Base-by-base conservation (phyloP, 2,888 invertebrate genomes). In the Apodemia mormo region DNA sequence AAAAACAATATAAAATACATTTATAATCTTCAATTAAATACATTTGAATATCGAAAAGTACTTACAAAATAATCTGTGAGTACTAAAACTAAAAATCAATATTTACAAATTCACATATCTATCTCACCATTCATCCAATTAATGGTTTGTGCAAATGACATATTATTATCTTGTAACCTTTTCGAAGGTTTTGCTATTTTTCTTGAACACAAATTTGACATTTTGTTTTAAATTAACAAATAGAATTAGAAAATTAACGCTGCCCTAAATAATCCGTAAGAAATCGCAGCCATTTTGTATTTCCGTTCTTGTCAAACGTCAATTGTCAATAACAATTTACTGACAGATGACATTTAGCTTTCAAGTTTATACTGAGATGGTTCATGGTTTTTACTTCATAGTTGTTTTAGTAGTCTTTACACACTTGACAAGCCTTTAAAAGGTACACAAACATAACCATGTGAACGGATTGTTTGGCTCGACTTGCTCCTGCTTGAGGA, bases 51-150 rank as follows among this genome's bases (percentile, higher is more conserved):
- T 49, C 2, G 7, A 61, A 14, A 33, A 33, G 33, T 30, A 61
- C 61, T 5, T 22, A 22, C 22, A 22, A 22, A 22, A 22, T 22
- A 22, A 22, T 49, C 14, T 7, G 37, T 7, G 61, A 37, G 37
- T 33, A 61, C 61, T 7, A 37, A 61, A 61, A 12, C 61, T 61
- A 79, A 74, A 72, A 78, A 79, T 79, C 79, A 79, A 79, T 79
- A 84, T 85, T 85, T 82, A 81, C 77, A 79, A 80, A 77, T 74
- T 74, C 72, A 77, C 76, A 80, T 37, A 40, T 37, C 37, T 33
- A 71, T 81, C 95, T 96, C 94, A 97, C 97, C 97, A 88, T 97
- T 97, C 94, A 97, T 96, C 97, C 97, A 97, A 82, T 96, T 95
- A 88, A 96, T 96, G 61, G 96, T 96, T 93, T 97, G 97, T 69